These are phyloP conservation scores for Mus spicilegus DNA, from an alignment of 2,113 vertebrate genomes.

Conservation along the genomic window DNA sequence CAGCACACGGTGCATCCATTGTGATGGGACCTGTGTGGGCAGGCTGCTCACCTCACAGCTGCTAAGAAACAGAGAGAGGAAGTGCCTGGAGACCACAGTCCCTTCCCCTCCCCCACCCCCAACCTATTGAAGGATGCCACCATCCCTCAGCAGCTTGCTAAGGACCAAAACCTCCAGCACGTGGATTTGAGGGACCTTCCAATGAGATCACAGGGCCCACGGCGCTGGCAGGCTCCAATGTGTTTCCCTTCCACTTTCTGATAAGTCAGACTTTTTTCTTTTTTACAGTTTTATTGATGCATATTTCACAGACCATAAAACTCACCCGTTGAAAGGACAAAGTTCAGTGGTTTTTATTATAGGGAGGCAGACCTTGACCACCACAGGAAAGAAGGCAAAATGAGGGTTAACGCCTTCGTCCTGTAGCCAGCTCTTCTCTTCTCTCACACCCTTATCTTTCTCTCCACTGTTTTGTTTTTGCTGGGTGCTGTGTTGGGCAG, in stretches of 20 bases:
- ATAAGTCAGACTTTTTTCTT: not conserved
- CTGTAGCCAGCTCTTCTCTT: not conserved
- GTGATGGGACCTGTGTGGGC: not conserved
- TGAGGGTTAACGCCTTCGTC: not conserved
- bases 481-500: not conserved
- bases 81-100: not conserved
- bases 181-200: not conserved
- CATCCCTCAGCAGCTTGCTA: not conserved
- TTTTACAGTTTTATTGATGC: slow-evolving; percentile 61
- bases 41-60: not conserved
- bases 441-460: not conserved
- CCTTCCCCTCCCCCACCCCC: not conserved
- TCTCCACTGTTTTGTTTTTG: not conserved
- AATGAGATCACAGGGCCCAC: not conserved
- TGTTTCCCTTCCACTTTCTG: not conserved
- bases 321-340: not conserved
- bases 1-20: fast-evolving
- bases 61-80: not conserved
- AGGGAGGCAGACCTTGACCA: slow-evolving; percentile 11
- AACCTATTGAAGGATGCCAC: not conserved
- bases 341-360: slow-evolving; percentile 60
- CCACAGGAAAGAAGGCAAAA: not conserved
- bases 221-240: not conserved
- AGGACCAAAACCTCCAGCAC: not conserved
- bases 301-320: slow-evolving; percentile 59